These are phyloP conservation scores for Limulus polyphemus DNA, from an alignment of 2,888 invertebrate genomes.

Conservation along the genomic window DNA sequence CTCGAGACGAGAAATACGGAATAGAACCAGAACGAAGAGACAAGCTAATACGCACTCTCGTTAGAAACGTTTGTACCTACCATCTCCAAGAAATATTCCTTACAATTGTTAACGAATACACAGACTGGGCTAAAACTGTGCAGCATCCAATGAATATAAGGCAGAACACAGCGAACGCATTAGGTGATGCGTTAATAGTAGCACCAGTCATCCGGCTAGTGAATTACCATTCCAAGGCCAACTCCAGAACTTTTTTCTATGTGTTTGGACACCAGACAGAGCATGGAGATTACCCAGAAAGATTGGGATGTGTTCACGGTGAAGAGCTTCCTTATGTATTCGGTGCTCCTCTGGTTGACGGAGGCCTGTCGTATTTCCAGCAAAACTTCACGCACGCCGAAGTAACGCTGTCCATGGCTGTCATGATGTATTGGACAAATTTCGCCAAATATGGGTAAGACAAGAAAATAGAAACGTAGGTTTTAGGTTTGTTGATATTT, in stretches of 20 bases:
- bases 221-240: constrained; percentile 59
- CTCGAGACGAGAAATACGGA: constrained; percentile 67
- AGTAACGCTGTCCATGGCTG: constrained; percentile 57
- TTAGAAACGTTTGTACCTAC: constrained; percentile 18
- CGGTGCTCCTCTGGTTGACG: constrained; percentile 66
- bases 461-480: not conserved
- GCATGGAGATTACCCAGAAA: constrained; percentile 75
- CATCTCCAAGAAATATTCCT: constrained; percentile 59
- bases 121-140: constrained; percentile 57
- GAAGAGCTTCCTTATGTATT: constrained; percentile 84
- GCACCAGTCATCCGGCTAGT: constrained; percentile 81
- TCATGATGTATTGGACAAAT: constrained; percentile 47
- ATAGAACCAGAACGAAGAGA: constrained; percentile 81
- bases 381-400: constrained; percentile 62
- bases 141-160: constrained; percentile 36
- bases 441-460: constrained; percentile 28
- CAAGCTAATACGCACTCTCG: constrained; percentile 52
- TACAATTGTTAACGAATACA: constrained; percentile 92
- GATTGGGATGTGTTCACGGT: constrained; percentile 82
- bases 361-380: constrained; percentile 43
- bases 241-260: constrained; percentile 39
- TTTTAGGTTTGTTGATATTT: not conserved
- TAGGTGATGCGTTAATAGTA: constrained; percentile 82
- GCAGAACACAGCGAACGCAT: constrained; percentile 62
- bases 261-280: constrained; percentile 85